Conservation (phyloP, 2,888 invertebrate species). For the Podotricha telesiphe region DNA sequence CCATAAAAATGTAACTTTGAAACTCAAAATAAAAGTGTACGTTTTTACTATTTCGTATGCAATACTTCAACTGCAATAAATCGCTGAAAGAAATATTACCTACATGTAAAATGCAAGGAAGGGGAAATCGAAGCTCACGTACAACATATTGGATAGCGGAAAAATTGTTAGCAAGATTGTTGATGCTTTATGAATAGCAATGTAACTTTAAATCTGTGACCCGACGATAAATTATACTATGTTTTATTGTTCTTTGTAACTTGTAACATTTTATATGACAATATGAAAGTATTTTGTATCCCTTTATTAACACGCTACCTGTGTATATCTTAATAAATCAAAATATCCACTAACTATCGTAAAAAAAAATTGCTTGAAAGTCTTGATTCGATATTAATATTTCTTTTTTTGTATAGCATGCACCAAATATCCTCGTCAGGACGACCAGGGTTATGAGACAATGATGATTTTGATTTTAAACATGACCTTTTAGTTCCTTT, state of each 20-base stretch:
- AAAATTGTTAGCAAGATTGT: constrained; percentile 24
- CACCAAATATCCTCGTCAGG: too few relatives aligned
- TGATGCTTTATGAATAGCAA: constrained; percentile 23
- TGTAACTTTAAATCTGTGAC: constrained; percentile 11
- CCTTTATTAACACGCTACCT: too few relatives aligned
- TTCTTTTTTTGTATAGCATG: too few relatives aligned
- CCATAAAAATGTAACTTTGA: too few relatives aligned
- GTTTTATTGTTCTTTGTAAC: constrained; percentile 6
- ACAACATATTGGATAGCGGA: constrained; percentile 16
- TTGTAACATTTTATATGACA: not conserved
- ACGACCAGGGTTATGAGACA: too few relatives aligned
- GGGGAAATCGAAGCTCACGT: constrained; percentile 18
- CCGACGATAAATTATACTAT: constrained; percentile 3
- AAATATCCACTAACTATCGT: too few relatives aligned
- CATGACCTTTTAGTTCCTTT: too few relatives aligned
- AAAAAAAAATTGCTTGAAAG: too few relatives aligned
- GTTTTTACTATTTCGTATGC: not conserved
- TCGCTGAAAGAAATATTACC: constrained; percentile 11
- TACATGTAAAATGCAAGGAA: constrained; percentile 15
- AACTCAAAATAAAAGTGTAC: too few relatives aligned
- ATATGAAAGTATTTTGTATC: not conserved
- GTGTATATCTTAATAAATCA: too few relatives aligned
- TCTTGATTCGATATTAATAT: too few relatives aligned
- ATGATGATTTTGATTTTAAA: too few relatives aligned
- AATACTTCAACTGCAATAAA: constrained; percentile 4